These are phyloP conservation scores for Steinernema hermaphroditum DNA, from an alignment of 2,888 invertebrate species.

Conservation along the genomic window DNA sequence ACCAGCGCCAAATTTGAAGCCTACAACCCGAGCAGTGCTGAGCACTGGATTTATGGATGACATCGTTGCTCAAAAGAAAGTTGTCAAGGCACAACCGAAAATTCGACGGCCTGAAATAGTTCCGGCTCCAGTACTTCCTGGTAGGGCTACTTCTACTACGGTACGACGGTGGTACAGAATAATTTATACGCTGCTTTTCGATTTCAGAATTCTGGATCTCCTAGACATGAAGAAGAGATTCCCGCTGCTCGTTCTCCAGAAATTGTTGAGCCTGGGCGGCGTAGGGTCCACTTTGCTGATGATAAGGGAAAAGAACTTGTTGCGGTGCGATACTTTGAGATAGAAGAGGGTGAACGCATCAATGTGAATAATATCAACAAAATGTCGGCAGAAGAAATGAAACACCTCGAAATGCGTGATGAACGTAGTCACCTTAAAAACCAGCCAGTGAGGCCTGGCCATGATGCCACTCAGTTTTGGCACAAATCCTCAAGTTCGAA, in stretches of 20 bases:
- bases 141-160: background rate
- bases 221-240: background rate
- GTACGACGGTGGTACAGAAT: background rate
- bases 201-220: background rate
- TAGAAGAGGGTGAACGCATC: conserved; percentile 39
- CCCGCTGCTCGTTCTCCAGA: background rate
- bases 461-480: background rate
- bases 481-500: background rate
- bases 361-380: background rate
- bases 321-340: conserved; percentile 37
- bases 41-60: conserved; percentile 23
- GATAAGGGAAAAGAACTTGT: conserved; percentile 36
- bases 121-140: background rate
- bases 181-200: background rate
- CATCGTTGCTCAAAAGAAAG: conserved; percentile 14
- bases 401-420: conserved; percentile 13
- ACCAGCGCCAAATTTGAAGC: background rate
- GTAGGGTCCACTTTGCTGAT: conserved; percentile 37
- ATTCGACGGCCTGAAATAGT: background rate
- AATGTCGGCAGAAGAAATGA: background rate
- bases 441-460: background rate
- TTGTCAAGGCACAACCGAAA: background rate
- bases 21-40: background rate
- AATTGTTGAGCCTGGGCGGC: conserved; percentile 24
- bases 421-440: conserved; percentile 4